A percentile compares a stretch with the other conserved stretches of the same genome.
phyloP scores from a whole-genome alignment of 2,113 vertebrate species.

The Lepidothrix coronata region DNA sequence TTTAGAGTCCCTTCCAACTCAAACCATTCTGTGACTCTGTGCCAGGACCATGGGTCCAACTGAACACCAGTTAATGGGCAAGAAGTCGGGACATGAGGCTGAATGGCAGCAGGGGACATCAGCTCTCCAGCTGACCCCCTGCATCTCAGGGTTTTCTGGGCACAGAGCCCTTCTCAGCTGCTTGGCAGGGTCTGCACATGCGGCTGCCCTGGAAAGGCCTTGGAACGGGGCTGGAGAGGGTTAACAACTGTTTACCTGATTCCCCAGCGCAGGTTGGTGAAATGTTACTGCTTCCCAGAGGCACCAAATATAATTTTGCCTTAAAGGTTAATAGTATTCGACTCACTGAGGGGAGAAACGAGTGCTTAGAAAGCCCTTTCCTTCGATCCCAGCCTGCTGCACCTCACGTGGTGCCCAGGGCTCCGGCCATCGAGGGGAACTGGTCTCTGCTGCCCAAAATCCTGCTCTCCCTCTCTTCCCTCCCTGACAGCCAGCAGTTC shows the following conservation, averaged over 20 bases:
- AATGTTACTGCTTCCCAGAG: conserved; percentile 71
- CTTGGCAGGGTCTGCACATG: not conserved
- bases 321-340: conserved; percentile 73
- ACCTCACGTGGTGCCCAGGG: not conserved
- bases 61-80: not conserved
- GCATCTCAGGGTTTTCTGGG: not conserved
- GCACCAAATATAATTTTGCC: conserved; percentile 68
- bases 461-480: not conserved
- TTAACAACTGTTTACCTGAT: conserved; percentile 41
- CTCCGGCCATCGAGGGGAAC: not conserved
- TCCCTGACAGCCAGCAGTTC: not conserved
- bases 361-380: conserved; percentile 37
- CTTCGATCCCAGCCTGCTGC: not conserved
- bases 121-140: not conserved
- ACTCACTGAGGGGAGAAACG: conserved; percentile 24
- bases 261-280: conserved; percentile 21
- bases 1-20: not conserved
- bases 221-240: not conserved
- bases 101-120: not conserved
- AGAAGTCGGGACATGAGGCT: rapidly evolving
- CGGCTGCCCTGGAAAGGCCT: rapidly evolving
- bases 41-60: not conserved
- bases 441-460: not conserved
- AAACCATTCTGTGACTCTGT: not conserved
- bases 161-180: not conserved